Conservation (phyloP, 1,140 invertebrate species). For the Rhynchophorus ferrugineus region DNA sequence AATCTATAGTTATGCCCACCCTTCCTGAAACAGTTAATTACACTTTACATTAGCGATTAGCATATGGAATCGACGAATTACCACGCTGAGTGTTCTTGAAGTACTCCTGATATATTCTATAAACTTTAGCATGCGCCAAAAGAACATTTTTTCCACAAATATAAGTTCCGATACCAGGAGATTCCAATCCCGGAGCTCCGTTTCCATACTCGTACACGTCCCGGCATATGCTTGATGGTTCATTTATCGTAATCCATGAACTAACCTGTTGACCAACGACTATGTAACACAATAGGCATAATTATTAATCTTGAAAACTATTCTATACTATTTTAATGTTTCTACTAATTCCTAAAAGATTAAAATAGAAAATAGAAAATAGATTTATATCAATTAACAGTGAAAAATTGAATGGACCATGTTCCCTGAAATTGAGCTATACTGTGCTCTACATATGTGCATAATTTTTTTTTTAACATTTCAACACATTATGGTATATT, state of each 20-base stretch:
- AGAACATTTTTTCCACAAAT: slow-evolving; percentile 29
- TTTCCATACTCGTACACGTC: slow-evolving; percentile 19
- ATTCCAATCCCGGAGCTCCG: slow-evolving; percentile 27
- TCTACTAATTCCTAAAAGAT: too few relatives aligned
- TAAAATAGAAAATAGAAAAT: too few relatives aligned
- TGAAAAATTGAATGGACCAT: too few relatives aligned
- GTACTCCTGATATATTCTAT: slow-evolving; percentile 29
- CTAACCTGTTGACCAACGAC: slow-evolving; percentile 39
- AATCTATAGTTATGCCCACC: slow-evolving; percentile 47
- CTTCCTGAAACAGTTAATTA: slow-evolving; percentile 31
- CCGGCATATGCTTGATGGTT: slow-evolving; percentile 56
- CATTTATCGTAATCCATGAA: slow-evolving; percentile 65
- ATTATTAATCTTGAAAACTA: too few relatives aligned
- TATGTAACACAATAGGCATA: neutral
- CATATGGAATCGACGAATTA: slow-evolving; percentile 1
- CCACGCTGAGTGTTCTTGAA: slow-evolving; percentile 27
- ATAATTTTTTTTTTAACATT: too few relatives aligned
- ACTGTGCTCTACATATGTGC: too few relatives aligned
- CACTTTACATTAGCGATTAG: neutral
- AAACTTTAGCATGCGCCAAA: slow-evolving; percentile 30
- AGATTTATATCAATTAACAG: too few relatives aligned
- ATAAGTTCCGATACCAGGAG: slow-evolving; percentile 29
- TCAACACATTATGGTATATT: too few relatives aligned
- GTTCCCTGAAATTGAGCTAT: too few relatives aligned
- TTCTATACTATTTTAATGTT: too few relatives aligned